Percentiles rank a stretch among this genome's conserved stretches.
Evolutionary conservation across 2,113 vertebrate species (phyloP).

Genomic region (Thamnaconus septentrionalis): DNA sequence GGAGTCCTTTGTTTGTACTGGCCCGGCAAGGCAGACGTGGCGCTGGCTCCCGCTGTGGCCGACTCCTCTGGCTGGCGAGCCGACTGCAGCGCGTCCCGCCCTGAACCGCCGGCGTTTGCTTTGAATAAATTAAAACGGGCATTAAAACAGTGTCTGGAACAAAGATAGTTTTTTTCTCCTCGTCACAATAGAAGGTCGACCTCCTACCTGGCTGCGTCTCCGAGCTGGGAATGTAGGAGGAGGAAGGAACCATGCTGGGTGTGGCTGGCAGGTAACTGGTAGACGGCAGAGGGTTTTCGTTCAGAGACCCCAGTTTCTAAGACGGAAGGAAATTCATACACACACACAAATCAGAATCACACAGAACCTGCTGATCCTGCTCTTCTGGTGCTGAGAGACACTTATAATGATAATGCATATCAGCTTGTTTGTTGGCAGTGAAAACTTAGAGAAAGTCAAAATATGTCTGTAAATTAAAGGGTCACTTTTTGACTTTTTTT

Average conservation of each 20-base stretch:
- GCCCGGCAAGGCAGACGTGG: conserved; percentile 79
- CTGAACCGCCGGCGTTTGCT: conserved; percentile 78
- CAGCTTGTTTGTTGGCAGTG: not conserved
- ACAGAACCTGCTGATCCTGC: no score
- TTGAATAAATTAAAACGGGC: conserved; percentile 1
- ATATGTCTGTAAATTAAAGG: no score
- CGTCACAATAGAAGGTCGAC: no score
- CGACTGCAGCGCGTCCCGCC: conserved; percentile 85
- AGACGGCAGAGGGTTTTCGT: conserved; percentile 91
- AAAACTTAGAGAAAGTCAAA: no score
- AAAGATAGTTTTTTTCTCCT: no score
- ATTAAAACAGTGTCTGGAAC: no score
- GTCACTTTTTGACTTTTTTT: no score
- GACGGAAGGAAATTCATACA: not conserved
- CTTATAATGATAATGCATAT: no score
- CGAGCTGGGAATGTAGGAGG: conserved; percentile 92
- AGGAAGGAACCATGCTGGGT: conserved; percentile 94
- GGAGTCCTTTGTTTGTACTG: conserved; percentile 96
- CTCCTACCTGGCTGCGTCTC: conserved; percentile 80
- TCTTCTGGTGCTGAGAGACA: no score
- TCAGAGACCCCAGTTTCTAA: conserved; percentile 94
- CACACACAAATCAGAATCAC: no score
- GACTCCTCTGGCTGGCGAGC: conserved; percentile 88
- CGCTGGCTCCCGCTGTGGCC: conserved; percentile 69
- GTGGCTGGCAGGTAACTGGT: conserved; percentile 96